phyloP scores from a whole-genome alignment of 2,888 invertebrate genomes.

The Scelioninae gen. 2 region DNA sequence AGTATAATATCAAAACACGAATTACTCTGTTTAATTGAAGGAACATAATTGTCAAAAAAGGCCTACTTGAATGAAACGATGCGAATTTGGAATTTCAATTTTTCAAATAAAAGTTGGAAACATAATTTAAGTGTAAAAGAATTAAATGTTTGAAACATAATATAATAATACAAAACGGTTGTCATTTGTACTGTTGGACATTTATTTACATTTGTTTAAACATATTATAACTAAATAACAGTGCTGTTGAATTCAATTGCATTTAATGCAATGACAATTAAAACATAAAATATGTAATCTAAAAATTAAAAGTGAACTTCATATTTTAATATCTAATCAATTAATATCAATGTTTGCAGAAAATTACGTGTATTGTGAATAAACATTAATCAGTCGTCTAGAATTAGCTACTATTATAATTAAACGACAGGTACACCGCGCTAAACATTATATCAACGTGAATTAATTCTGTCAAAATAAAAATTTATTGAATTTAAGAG shows the following conservation, averaged over 20 bases:
- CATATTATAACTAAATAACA: constrained; percentile 31
- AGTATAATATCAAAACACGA: no score
- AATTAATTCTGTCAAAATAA: background rate
- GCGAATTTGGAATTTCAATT: no score
- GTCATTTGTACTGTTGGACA: constrained; percentile 22
- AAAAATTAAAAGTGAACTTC: constrained; percentile 12
- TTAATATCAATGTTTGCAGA: background rate
- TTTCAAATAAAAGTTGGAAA: no score
- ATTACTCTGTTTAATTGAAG: no score
- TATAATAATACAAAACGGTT: background rate
- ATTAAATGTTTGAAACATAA: background rate
- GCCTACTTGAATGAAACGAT: no score
- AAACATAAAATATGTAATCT: constrained; percentile 2
- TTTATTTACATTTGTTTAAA: constrained; percentile 31
- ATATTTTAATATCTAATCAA: constrained; percentile 7
- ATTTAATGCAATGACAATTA: background rate
- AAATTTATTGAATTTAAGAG: no score
- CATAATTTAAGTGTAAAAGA: no score
- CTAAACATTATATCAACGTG: constrained; percentile 5
- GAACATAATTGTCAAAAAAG: no score
- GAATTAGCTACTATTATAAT: background rate
- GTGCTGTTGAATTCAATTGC: constrained; percentile 9
- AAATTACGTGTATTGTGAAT: background rate
- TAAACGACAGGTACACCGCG: background rate
- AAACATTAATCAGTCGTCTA: constrained; percentile 6